These are phyloP conservation scores for Pteropus rufus DNA, from an alignment of 2,797 vertebrate species.

Conservation along the genomic window DNA sequence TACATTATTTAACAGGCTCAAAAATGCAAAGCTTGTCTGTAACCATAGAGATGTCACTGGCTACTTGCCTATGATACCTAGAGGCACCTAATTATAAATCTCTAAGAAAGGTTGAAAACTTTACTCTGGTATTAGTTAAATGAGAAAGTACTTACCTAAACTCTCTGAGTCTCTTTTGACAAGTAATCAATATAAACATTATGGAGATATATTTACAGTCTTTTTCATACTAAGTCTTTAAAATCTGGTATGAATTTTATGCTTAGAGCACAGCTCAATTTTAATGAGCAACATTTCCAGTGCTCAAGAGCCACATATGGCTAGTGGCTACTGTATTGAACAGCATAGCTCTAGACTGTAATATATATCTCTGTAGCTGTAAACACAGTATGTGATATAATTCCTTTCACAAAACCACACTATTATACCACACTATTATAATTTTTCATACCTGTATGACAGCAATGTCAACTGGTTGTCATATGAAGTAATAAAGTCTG, in stretches of 20 bases:
- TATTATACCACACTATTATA: neutral
- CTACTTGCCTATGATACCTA: neutral
- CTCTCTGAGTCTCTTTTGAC: neutral
- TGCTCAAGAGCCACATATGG: neutral
- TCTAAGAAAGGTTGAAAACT: neutral
- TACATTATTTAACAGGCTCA: neutral
- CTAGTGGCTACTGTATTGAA: neutral
- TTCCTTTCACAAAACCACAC: neutral
- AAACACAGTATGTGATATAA: neutral
- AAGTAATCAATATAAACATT: neutral
- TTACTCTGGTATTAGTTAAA: neutral
- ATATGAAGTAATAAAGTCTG: neutral
- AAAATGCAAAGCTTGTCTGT: neutral
- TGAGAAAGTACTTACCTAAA: neutral
- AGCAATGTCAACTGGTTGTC: neutral
- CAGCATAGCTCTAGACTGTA: neutral
- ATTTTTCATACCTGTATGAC: neutral
- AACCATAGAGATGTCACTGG: neutral
- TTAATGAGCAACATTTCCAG: neutral
- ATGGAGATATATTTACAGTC: neutral
- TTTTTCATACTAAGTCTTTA: neutral
- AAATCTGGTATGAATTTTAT: neutral
- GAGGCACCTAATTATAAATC: neutral
- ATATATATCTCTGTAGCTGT: neutral
- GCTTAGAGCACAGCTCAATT: neutral